phyloP scores from a whole-genome alignment of 2,113 vertebrate species.

The Phrynosoma blainvillii region DNA sequence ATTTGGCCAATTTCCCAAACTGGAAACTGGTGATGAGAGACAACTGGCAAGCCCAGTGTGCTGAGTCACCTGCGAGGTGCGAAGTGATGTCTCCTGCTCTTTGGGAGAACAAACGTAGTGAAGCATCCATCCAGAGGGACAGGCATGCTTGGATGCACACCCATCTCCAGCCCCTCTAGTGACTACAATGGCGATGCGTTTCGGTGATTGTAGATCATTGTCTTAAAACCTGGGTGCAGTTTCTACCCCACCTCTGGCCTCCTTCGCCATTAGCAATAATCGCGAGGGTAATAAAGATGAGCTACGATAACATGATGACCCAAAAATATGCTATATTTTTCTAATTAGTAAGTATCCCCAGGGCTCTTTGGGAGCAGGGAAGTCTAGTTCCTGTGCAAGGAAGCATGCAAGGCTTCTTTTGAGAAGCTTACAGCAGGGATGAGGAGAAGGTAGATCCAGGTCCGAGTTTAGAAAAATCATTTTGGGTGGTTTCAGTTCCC shows the following conservation, averaged over 20 bases:
- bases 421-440: too few relatives aligned
- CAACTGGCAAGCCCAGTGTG: neutral
- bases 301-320: too few relatives aligned
- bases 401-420: too few relatives aligned
- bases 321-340: neutral
- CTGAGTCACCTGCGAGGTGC: neutral
- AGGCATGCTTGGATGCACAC: neutral
- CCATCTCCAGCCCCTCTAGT: neutral
- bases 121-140: neutral
- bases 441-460: too few relatives aligned
- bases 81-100: rapidly evolving
- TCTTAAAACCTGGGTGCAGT: neutral
- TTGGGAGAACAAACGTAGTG: neutral
- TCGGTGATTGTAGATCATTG: too few relatives aligned
- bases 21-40: neutral
- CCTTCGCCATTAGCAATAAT: neutral
- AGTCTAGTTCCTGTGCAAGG: too few relatives aligned
- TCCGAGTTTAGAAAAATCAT: too few relatives aligned
- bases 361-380: neutral
- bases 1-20: neutral
- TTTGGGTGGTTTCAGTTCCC: too few relatives aligned
- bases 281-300: neutral
- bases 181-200: neutral
- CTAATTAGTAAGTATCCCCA: too few relatives aligned
- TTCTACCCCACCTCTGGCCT: neutral